A percentile compares a stretch with the other conserved stretches of the same genome.
Evolutionary conservation across 2,888 invertebrate genomes (phyloP).

Genomic region (Rosalia funebris): DNA sequence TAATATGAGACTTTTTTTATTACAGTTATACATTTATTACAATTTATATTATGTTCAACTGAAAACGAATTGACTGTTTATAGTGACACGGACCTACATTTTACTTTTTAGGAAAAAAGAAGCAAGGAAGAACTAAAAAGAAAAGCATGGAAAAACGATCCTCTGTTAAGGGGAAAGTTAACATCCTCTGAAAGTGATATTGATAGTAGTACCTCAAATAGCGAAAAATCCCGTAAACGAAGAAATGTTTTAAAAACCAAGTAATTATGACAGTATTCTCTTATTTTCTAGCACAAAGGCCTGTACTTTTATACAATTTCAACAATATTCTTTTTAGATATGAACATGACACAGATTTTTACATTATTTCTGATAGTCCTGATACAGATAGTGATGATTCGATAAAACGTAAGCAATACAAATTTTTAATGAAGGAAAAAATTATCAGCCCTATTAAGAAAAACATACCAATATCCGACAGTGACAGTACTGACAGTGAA

Average conservation of each 20-base stretch:
- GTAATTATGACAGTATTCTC: neutral
- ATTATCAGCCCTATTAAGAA: constrained; percentile 32
- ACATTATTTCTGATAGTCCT: constrained; percentile 25
- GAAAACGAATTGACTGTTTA: no score
- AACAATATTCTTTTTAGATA: constrained; percentile 19
- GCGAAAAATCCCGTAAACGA: constrained; percentile 24
- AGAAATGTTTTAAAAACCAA: constrained; percentile 4
- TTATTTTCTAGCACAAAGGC: neutral
- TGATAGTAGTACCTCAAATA: constrained; percentile 7
- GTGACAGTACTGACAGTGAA: constrained; percentile 33
- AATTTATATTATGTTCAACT: no score
- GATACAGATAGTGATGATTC: constrained; percentile 29
- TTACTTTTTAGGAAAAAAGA: constrained; percentile 25
- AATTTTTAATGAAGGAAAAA: constrained; percentile 26
- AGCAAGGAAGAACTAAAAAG: constrained; percentile 34
- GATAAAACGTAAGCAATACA: constrained; percentile 20
- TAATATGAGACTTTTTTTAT: no score
- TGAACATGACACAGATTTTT: constrained; percentile 29
- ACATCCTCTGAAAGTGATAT: constrained; percentile 2
- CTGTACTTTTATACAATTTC: neutral
- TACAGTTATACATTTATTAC: no score
- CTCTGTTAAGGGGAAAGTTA: constrained; percentile 34
- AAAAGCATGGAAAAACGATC: constrained; percentile 41
- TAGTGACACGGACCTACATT: no score
- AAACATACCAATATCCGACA: constrained; percentile 31